Percentiles rank a stretch among this genome's conserved stretches.
These are phyloP conservation scores for Patella caerulea DNA, from an alignment of 2,888 invertebrate species.

Conservation along the genomic window DNA sequence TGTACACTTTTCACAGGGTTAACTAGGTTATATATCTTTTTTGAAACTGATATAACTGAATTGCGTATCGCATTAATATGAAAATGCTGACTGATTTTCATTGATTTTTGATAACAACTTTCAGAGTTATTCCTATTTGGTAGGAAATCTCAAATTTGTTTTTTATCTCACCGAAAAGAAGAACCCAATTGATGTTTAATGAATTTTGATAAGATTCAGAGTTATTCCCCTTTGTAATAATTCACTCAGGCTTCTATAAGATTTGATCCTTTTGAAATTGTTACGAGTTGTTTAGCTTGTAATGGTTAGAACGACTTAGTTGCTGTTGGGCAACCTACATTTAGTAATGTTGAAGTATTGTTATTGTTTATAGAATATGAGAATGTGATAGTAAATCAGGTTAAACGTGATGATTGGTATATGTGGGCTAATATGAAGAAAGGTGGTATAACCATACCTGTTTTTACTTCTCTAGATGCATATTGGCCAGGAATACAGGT, in stretches of 20 bases:
- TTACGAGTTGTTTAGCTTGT: not conserved
- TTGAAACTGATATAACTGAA: too few relatives aligned
- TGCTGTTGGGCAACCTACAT: not conserved
- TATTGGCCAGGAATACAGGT: constrained; percentile 97
- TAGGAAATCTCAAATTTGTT: too few relatives aligned
- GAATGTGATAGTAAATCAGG: constrained; percentile 72
- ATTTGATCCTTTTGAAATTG: not conserved
- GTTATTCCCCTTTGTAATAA: not conserved
- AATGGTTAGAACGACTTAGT: not conserved
- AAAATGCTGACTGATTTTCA: too few relatives aligned
- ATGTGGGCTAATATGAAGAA: constrained; percentile 99
- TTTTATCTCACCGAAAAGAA: too few relatives aligned
- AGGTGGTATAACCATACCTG: constrained; percentile 93
- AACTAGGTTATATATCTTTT: too few relatives aligned
- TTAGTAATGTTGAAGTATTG: not conserved
- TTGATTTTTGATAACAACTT: too few relatives aligned
- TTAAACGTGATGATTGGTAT: constrained; percentile 97
- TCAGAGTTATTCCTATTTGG: too few relatives aligned
- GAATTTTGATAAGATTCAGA: not conserved
- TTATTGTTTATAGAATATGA: constrained; percentile 70
- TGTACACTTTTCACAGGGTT: too few relatives aligned
- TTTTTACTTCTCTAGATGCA: constrained; percentile 98
- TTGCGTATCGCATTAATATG: too few relatives aligned
- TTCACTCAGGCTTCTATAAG: not conserved
- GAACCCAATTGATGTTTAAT: too few relatives aligned